Evolutionary conservation across 2,113 vertebrate genomes (phyloP).

Genomic region (Centropristis striata): DNA sequence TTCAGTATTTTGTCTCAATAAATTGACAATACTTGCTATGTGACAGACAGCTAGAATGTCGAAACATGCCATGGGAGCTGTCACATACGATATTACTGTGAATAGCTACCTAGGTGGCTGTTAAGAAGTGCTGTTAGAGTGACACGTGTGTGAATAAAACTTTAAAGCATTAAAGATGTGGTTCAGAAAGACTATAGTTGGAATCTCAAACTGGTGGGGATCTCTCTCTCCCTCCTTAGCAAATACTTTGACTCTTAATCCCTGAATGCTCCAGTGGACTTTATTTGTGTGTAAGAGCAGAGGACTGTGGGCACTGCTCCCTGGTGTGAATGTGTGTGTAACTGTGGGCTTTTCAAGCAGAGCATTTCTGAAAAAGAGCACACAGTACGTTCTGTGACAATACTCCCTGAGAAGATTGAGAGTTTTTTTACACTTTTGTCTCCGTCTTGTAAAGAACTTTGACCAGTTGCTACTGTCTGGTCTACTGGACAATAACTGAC

Average conservation of each 20-base stretch:
- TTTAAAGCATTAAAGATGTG: not conserved
- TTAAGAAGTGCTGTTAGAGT: conserved; percentile 19
- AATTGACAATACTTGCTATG: not conserved
- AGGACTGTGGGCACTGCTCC: conserved; percentile 11
- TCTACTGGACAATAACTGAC: not conserved
- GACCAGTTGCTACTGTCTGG: not conserved
- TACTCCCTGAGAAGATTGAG: not conserved
- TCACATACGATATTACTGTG: not conserved
- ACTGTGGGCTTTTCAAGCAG: conserved; percentile 11
- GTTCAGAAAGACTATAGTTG: not conserved
- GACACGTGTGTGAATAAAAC: conserved; percentile 29
- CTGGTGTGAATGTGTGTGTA: conserved; percentile 14
- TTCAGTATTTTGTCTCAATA: not conserved
- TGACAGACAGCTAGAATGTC: not conserved
- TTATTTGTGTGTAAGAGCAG: conserved; percentile 21
- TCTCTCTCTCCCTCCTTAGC: not conserved
- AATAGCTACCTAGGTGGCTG: conserved; percentile 11
- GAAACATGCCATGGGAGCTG: conserved; percentile 14
- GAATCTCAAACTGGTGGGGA: not conserved
- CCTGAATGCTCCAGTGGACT: not conserved
- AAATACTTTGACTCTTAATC: conserved; percentile 34
- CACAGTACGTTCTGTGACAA: not conserved
- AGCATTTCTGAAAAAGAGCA: conserved; percentile 1
- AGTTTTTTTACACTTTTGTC: conserved; percentile 1
- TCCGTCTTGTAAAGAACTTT: not conserved